Percentiles rank a stretch among this genome's conserved stretches.
phyloP scores from a whole-genome alignment of 2,113 vertebrate species.

The Sardina pilchardus region DNA sequence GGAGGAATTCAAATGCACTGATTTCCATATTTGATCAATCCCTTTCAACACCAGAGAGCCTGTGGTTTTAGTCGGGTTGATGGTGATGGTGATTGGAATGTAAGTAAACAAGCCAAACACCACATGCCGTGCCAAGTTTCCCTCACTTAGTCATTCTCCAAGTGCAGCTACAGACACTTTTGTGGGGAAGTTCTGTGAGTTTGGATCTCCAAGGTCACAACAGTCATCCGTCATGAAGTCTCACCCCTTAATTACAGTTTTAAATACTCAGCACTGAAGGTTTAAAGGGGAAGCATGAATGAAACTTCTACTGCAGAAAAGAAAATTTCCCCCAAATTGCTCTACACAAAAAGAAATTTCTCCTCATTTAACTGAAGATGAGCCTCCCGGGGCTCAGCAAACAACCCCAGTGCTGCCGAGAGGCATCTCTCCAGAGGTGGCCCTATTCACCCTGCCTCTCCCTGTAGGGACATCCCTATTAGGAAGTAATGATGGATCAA shows the following conservation, averaged over 20 bases:
- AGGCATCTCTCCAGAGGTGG: background rate
- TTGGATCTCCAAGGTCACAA: background rate
- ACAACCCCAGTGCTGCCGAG: background rate
- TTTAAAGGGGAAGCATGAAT: background rate
- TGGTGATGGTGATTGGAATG: background rate
- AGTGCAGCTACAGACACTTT: background rate
- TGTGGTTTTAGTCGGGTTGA: background rate
- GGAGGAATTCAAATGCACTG: background rate
- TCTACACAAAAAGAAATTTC: background rate
- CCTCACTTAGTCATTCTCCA: too few relatives aligned
- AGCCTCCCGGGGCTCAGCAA: background rate
- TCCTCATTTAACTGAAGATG: background rate
- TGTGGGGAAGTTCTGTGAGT: background rate
- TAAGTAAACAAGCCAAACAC: too few relatives aligned
- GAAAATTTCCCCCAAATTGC: background rate
- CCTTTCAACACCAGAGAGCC: background rate
- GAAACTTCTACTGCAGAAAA: background rate
- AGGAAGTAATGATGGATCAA: constrained; percentile 6
- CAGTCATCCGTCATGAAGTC: background rate
- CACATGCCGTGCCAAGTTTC: too few relatives aligned
- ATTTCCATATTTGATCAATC: constrained; percentile 5
- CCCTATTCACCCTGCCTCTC: background rate
- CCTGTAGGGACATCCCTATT: constrained; percentile 5
- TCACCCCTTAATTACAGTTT: background rate
- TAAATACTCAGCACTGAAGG: background rate